Conservation (phyloP, 2,113 vertebrate genomes). For the Entomyzon cyanotis region DNA sequence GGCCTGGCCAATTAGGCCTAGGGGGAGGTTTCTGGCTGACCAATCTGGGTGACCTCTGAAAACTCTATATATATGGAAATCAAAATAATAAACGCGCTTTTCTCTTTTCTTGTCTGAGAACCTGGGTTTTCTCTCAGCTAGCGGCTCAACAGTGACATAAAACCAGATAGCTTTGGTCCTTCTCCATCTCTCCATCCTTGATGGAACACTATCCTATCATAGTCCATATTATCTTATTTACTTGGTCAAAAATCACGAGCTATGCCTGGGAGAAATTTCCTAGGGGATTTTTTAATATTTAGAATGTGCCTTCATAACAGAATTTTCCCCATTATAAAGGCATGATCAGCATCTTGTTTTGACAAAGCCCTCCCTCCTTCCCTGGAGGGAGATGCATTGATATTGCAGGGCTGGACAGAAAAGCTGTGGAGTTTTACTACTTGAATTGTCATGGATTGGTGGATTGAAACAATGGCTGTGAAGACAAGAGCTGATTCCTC, state of each 20-base stretch:
- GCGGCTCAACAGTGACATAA: too few relatives aligned
- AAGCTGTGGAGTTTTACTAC: not conserved
- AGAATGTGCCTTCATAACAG: fast-evolving
- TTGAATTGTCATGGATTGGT: not conserved
- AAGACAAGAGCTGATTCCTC: not conserved
- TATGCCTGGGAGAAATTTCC: not conserved
- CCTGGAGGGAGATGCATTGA: fast-evolving
- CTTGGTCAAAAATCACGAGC: not conserved
- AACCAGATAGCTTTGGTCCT: not conserved
- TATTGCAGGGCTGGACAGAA: not conserved
- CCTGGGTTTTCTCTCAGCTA: too few relatives aligned
- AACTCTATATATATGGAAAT: too few relatives aligned
- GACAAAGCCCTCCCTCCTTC: not conserved
- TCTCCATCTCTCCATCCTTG: not conserved
- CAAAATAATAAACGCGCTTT: too few relatives aligned
- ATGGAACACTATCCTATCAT: not conserved
- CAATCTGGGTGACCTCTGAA: too few relatives aligned
- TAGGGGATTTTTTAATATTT: not conserved
- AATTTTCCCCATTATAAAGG: not conserved
- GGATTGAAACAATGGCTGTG: not conserved
- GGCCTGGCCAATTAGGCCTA: too few relatives aligned
- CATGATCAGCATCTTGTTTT: not conserved
- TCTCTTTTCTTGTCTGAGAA: too few relatives aligned
- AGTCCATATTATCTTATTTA: not conserved
- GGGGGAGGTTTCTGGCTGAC: too few relatives aligned